These are phyloP conservation scores for Labeo rohita DNA, from an alignment of 2,113 vertebrate species.

Conservation along the genomic window DNA sequence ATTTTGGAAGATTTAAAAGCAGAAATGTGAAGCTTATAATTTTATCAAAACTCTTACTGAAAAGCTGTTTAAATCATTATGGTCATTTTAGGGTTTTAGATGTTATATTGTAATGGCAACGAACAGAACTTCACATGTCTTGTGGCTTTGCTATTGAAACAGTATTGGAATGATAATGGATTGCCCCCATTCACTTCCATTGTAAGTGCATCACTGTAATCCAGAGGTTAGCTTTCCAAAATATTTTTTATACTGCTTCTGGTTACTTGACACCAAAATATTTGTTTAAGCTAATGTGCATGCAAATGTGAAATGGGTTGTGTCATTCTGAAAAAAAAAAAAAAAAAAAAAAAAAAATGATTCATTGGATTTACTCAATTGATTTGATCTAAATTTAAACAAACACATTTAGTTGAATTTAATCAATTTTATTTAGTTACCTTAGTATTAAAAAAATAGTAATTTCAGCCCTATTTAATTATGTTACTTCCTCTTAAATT, in stretches of 20 bases:
- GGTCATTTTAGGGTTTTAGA: not conserved
- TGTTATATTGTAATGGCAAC: not conserved
- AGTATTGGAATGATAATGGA: no score
- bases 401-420: no score
- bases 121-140: not conserved
- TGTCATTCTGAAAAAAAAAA: not conserved
- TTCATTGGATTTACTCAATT: no score
- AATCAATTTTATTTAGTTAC: no score
- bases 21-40: not conserved
- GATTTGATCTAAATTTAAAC: no score
- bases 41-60: not conserved
- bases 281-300: not conserved
- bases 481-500: no score
- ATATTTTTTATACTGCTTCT: not conserved
- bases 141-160: no score
- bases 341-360: no score
- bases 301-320: not conserved
- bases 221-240: no score
- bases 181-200: not conserved
- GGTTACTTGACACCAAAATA: not conserved
- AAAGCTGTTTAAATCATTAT: not conserved
- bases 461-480: no score
- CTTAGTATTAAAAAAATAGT: no score
- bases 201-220: not conserved
- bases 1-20: not conserved